phyloP scores from a whole-genome alignment of 2,113 vertebrate species.

The Romanogobio albipinnatus region DNA sequence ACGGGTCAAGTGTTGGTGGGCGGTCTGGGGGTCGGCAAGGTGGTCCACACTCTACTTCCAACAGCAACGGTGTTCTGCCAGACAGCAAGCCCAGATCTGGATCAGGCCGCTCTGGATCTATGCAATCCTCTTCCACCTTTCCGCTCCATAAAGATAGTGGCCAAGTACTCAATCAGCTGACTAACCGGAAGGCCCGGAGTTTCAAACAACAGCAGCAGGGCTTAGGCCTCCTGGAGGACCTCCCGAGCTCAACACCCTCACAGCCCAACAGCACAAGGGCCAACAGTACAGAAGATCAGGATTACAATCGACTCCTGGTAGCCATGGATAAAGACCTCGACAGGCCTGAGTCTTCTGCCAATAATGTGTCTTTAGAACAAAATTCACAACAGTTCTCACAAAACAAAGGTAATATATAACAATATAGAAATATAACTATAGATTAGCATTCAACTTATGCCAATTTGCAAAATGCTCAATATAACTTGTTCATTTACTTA shows the following conservation, averaged over 20 bases:
- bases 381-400: slow-evolving; percentile 82
- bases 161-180: slow-evolving; percentile 71
- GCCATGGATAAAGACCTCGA: slow-evolving; percentile 97
- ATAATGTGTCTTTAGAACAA: slow-evolving; percentile 84
- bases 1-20: slow-evolving; percentile 75
- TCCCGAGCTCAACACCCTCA: slow-evolving; percentile 70
- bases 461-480: not conserved
- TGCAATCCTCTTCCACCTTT: slow-evolving; percentile 73
- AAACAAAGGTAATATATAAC: slow-evolving; percentile 82
- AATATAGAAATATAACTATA: not conserved
- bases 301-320: slow-evolving; percentile 88
- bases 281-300: slow-evolving; percentile 85
- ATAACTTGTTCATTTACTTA: not conserved
- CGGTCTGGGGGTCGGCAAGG: slow-evolving; percentile 80
- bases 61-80: slow-evolving; percentile 79
- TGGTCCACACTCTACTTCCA: slow-evolving; percentile 70
- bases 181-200: slow-evolving; percentile 78
- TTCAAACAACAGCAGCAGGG: slow-evolving; percentile 65
- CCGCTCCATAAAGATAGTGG: slow-evolving; percentile 49
- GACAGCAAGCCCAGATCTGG: slow-evolving; percentile 78
- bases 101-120: slow-evolving; percentile 80
- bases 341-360: slow-evolving; percentile 76
- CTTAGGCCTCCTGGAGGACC: slow-evolving; percentile 77
- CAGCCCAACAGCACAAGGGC: slow-evolving; percentile 71
- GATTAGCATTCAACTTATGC: not conserved